Percentiles rank a stretch among this genome's conserved stretches.
These are phyloP conservation scores for Pharmacophagus antenor DNA, from an alignment of 2,888 invertebrate species.

Conservation along the genomic window DNA sequence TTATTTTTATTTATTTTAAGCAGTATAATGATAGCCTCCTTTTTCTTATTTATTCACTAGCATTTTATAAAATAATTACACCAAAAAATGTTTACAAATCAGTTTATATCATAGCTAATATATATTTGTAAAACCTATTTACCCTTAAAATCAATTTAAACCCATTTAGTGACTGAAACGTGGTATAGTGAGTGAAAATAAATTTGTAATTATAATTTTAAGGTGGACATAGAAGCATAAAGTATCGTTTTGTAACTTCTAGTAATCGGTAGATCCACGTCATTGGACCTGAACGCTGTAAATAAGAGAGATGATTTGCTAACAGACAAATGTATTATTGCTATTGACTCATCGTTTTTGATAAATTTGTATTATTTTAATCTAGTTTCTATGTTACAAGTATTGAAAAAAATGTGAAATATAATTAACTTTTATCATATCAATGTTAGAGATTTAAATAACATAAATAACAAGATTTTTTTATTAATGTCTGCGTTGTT, in stretches of 20 bases:
- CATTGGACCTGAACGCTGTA: constrained; percentile 10
- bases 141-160: not conserved
- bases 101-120: not conserved
- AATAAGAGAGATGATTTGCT: constrained; percentile 28
- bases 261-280: constrained; percentile 10
- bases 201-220: not conserved
- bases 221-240: not conserved
- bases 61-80: not conserved
- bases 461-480: too few relatives aligned
- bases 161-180: not conserved
- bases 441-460: too few relatives aligned
- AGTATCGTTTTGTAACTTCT: constrained; percentile 14
- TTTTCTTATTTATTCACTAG: not conserved
- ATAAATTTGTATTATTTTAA: constrained; percentile 15
- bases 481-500: too few relatives aligned
- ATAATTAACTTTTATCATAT: too few relatives aligned
- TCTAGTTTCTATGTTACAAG: too few relatives aligned
- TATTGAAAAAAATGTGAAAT: too few relatives aligned
- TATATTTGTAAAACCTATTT: not conserved
- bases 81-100: not conserved
- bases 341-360: constrained; percentile 11
- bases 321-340: constrained; percentile 27
- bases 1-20: not conserved
- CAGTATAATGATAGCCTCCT: not conserved
- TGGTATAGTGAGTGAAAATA: not conserved